Evolutionary conservation across 2,888 invertebrate genomes (phyloP).

Genomic region (Lacanobia oleracea): DNA sequence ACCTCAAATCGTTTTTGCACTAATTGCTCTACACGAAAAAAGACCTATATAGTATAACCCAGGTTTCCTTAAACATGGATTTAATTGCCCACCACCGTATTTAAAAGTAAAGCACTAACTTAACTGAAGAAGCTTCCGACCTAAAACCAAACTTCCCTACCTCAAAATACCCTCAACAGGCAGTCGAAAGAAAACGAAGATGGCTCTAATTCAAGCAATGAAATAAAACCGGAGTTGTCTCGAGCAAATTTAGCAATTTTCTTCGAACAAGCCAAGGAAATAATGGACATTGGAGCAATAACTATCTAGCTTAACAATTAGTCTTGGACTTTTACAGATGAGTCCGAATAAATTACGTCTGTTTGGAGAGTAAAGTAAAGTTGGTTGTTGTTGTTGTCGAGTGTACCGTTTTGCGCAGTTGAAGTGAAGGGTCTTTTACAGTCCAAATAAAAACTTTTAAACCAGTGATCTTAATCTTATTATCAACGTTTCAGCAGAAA

Average conservation of each 20-base stretch:
- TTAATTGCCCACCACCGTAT: not conserved
- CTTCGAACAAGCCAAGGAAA: conserved; percentile 46
- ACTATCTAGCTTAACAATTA: conserved; percentile 53
- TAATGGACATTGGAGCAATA: conserved; percentile 54
- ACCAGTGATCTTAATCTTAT: no score
- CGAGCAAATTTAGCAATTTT: conserved; percentile 33
- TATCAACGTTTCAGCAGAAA: no score
- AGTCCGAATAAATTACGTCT: conserved; percentile 43
- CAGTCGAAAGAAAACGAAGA: conserved; percentile 39
- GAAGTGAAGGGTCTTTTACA: not conserved
- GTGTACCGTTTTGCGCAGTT: not conserved
- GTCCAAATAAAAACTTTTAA: not conserved
- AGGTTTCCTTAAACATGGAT: not conserved
- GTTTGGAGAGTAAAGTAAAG: conserved; percentile 34
- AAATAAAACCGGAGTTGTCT: conserved; percentile 47
- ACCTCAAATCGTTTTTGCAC: no score
- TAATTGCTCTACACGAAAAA: not conserved
- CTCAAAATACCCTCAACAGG: conserved; percentile 24
- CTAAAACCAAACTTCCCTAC: conserved; percentile 7
- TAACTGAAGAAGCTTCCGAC: not conserved
- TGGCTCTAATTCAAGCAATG: conserved; percentile 41
- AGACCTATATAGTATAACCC: not conserved
- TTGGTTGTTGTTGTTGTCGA: conserved; percentile 18
- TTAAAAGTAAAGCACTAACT: conserved; percentile 7
- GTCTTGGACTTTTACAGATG: conserved; percentile 43